phyloP scores from a whole-genome alignment of 2,113 vertebrate genomes.

The Tricholaema leucomelas region DNA sequence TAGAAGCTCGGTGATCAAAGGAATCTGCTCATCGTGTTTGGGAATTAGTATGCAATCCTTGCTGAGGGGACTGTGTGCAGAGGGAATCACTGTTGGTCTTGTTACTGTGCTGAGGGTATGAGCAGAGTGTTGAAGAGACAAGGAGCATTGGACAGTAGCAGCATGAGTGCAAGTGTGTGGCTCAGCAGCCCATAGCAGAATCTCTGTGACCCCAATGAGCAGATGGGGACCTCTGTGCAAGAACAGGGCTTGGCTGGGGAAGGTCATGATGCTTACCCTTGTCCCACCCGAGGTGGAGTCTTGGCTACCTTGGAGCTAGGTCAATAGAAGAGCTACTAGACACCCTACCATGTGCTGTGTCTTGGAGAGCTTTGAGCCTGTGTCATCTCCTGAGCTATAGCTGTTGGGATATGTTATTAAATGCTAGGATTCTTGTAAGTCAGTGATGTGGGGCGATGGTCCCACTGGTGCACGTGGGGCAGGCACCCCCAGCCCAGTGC shows the following conservation, averaged over 20 bases:
- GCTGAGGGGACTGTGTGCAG: neutral
- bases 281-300: neutral
- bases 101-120: neutral
- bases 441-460: neutral
- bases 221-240: neutral
- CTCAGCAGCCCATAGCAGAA: neutral
- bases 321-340: neutral
- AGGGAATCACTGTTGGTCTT: neutral
- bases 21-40: neutral
- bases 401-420: neutral
- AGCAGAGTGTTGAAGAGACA: neutral
- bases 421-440: neutral
- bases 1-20: neutral
- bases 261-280: neutral
- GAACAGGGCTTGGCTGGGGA: neutral
- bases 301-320: neutral
- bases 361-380: neutral
- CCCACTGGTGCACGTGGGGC: accelerated
- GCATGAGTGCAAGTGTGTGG: neutral
- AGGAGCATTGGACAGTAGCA: neutral
- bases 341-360: neutral
- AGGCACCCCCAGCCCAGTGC: neutral
- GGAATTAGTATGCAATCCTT: neutral
- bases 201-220: neutral
- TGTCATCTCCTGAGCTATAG: neutral